These are phyloP conservation scores for Lordiphosa andalusiaca DNA, from an alignment of 2,888 invertebrate genomes.

Conservation along the genomic window DNA sequence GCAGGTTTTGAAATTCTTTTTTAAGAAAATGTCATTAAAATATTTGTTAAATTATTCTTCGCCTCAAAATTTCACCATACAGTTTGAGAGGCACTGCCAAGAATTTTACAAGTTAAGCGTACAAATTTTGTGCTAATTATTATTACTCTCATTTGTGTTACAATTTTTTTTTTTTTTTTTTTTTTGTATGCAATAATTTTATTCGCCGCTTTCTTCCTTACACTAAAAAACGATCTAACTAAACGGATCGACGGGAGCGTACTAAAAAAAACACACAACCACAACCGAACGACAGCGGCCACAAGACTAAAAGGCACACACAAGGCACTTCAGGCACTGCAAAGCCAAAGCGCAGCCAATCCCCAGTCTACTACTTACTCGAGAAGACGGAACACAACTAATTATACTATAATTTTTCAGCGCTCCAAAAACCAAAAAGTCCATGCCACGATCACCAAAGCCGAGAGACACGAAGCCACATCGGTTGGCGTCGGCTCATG, in stretches of 20 bases:
- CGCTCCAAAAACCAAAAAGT: conserved; percentile 61
- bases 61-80: conserved; percentile 4
- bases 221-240: conserved; percentile 75
- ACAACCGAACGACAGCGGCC: conserved; percentile 53
- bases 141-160: not conserved
- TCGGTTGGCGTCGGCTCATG: conserved; percentile 40
- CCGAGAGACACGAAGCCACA: conserved; percentile 6
- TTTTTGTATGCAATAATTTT: conserved; percentile 1
- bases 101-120: not conserved
- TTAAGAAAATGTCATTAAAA: not conserved
- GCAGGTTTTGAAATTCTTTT: conserved; percentile 4
- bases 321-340: conserved; percentile 23
- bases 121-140: too few species aligned
- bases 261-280: conserved; percentile 71
- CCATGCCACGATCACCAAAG: conserved; percentile 27
- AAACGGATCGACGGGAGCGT: conserved; percentile 79
- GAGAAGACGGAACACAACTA: conserved; percentile 80
- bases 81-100: conserved; percentile 38
- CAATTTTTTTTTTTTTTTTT: conserved; percentile 4
- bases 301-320: conserved; percentile 42
- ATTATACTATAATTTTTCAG: conserved; percentile 78
- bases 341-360: conserved; percentile 39
- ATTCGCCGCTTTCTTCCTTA: conserved; percentile 41
- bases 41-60: not conserved
- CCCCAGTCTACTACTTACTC: conserved; percentile 79